A percentile compares a stretch with the other conserved stretches of the same genome.
Conservation (phyloP, 2,888 invertebrate genomes). For the Acholoe squamosa region DNA sequence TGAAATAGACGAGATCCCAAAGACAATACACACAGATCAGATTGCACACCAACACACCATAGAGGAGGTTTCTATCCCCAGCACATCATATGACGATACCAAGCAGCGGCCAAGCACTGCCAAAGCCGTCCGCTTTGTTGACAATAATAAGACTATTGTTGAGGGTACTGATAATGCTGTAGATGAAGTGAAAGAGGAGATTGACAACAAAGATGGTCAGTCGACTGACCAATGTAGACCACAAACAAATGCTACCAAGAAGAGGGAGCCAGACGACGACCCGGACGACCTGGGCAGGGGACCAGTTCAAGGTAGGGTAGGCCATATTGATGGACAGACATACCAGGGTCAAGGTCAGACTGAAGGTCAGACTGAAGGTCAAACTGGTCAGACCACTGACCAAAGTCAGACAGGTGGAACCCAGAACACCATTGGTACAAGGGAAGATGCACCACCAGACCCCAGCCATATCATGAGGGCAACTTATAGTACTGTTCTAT, state of each 20-base stretch:
- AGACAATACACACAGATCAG: background rate
- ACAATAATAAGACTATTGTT: background rate
- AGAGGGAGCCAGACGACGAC: slow-evolving; percentile 13
- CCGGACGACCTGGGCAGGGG: background rate
- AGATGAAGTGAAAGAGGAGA: background rate
- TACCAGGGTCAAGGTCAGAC: background rate
- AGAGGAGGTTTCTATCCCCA: background rate
- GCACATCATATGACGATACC: background rate
- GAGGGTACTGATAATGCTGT: background rate
- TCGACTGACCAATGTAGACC: slow-evolving; percentile 11
- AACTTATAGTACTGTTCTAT: slow-evolving; percentile 30
- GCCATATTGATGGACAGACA: too few species aligned
- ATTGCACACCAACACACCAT: background rate
- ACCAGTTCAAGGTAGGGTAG: background rate
- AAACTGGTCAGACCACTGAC: background rate
- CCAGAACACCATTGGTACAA: background rate
- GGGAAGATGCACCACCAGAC: background rate
- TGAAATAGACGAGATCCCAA: slow-evolving; percentile 28
- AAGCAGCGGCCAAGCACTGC: background rate
- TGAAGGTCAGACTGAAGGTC: background rate
- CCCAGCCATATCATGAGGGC: background rate
- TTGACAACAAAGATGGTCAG: background rate
- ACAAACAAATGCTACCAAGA: background rate
- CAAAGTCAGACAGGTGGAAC: background rate
- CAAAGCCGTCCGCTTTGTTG: slow-evolving; percentile 62